A percentile compares a stretch with the other conserved stretches of the same genome.
Conservation (phyloP, 1,140 invertebrate genomes). For the Myzus persicae region DNA sequence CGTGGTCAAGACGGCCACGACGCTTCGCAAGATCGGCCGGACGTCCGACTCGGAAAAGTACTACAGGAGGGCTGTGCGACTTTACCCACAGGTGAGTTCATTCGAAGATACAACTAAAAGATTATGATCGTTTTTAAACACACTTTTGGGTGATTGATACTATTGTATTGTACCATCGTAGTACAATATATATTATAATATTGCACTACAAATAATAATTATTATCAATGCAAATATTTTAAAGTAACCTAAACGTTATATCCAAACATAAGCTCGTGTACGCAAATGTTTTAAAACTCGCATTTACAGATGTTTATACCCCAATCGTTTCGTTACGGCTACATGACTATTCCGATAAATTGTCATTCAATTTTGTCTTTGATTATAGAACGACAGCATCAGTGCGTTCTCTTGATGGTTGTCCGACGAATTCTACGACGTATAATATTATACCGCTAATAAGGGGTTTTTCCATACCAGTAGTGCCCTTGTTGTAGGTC, state of each 20-base stretch:
- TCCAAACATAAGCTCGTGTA: not conserved
- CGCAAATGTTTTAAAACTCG: not conserved
- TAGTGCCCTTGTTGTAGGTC: not conserved
- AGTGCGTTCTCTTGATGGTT: not conserved
- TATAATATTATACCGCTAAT: not conserved
- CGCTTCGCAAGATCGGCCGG: constrained; percentile 78
- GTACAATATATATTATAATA: too few species aligned
- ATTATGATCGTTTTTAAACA: too few species aligned
- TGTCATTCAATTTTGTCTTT: not conserved
- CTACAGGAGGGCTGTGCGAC: constrained; percentile 76
- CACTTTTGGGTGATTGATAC: too few species aligned
- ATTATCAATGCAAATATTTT: too few species aligned
- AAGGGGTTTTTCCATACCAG: not conserved
- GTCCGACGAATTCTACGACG: not conserved
- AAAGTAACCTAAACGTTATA: too few species aligned
- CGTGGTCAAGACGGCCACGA: constrained; percentile 88
- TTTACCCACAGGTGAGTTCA: constrained; percentile 74
- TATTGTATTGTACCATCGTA: too few species aligned
- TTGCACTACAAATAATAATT: too few species aligned
- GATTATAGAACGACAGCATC: not conserved
- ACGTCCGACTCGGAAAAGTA: constrained; percentile 82
- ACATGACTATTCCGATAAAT: not conserved
- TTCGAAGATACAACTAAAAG: too few species aligned
- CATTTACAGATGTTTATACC: not conserved
- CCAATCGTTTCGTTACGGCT: too few species aligned